Base-by-base conservation (phyloP, 2,113 vertebrate species). In the Marmota monax region DNA sequence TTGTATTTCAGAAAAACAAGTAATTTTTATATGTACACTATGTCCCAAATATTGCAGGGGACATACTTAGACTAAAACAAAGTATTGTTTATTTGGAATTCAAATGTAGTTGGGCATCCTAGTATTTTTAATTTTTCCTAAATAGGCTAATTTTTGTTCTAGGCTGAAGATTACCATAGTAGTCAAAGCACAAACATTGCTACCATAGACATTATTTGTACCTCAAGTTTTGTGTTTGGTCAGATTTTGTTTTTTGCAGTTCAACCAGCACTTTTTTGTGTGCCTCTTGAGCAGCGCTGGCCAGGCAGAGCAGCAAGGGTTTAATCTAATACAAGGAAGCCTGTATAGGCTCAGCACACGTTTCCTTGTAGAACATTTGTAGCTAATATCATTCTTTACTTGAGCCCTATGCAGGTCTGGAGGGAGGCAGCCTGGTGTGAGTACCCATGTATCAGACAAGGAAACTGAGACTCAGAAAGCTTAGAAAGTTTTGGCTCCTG, bases 31-130 rank as follows among this genome's bases (percentile, higher is more conserved):
- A 65, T 12, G 1, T 34, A 12, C 25, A 34, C 2, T 82, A 37
- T 58, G 32, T 73, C 11, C 22, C 20, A 93, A 74, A 88, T 90
- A 90, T 42, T 78, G 37, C 58, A 84, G 45, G 9, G 65, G 37
- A 14, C 23, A 67, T 90, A 77, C 32, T n/a, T 58, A 74, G 51
- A 90, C 2, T 5, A 78, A 86, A 92, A 39, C 39, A 61, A 42
- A 65, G 32, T 88, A 17, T 78, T 37, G 7, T 84, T 90, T 84
- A 77, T 86, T 70, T 89, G 23, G 82, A 90, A 84, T 80, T 96
- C 37, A 83, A 83, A 90, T 83, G 16, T 78, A 92, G 42, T n/a
- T 80, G 70, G 14, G 3, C 22, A 2, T 92, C 76, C 82, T 39
- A 5, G 73, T 73, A 25, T 32, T 39, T 32, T 17, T 22, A 32